Percentiles rank a stretch among this genome's conserved stretches.
These are phyloP conservation scores for Phenganax marumi DNA, from an alignment of 92 coral and sea anemone genomes.

Conservation along the genomic window DNA sequence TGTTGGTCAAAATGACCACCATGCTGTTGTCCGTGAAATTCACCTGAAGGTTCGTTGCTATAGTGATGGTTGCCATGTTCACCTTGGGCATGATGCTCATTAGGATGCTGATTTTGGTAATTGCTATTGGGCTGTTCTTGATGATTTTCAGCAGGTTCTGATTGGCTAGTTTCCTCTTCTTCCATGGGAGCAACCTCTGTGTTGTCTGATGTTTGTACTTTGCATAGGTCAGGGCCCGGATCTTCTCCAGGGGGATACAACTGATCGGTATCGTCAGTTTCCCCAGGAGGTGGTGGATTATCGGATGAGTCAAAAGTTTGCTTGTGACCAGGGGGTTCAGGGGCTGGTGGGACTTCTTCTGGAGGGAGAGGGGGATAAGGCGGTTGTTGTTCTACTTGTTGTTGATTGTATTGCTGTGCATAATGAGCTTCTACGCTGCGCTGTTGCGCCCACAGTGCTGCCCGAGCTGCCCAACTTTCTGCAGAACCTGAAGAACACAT, in stretches of 20 bases:
- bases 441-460: conserved; percentile 98
- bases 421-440: conserved; percentile 83
- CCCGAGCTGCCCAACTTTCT: conserved; percentile 94
- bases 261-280: conserved; percentile 50
- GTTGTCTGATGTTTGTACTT: conserved; percentile 57
- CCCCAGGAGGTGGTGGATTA: conserved; percentile 37
- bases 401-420: conserved; percentile 55
- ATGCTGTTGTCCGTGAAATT: conserved; percentile 18
- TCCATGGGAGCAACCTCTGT: conserved; percentile 92
- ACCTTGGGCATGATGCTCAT: neutral
- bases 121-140: conserved; percentile 45
- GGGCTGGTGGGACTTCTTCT: conserved; percentile 46
- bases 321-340: neutral
- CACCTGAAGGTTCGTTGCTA: neutral
- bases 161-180: conserved; percentile 62
- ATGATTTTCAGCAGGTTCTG: conserved; percentile 20
- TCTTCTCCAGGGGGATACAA: conserved; percentile 65
- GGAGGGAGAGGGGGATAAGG: conserved; percentile 74
- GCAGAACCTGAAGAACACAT: conserved; percentile 64
- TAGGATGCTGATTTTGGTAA: conserved; percentile 28
- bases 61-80: conserved; percentile 15
- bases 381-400: conserved; percentile 39
- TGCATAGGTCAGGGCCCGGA: conserved; percentile 25
- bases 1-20: conserved; percentile 11
- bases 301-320: neutral